Evolutionary conservation across 1,140 invertebrate species (phyloP).

Genomic region (Heliconius congener): DNA sequence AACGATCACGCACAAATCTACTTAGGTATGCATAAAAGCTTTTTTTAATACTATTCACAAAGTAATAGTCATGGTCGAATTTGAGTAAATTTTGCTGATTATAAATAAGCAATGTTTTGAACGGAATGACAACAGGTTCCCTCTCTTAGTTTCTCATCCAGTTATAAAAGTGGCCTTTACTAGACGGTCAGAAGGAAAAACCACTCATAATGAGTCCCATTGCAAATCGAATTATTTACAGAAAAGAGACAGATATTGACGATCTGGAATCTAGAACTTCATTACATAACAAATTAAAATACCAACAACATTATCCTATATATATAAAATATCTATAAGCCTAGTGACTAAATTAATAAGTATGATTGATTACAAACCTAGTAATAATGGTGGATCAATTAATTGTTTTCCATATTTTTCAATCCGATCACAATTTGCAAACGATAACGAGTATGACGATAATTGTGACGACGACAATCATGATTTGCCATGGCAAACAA

Average conservation of each 20-base stretch:
- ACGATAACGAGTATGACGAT: background rate
- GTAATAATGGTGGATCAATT: background rate
- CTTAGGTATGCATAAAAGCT: background rate
- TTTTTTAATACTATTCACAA: background rate
- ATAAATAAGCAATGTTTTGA: background rate
- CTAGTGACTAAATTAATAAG: background rate
- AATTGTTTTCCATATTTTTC: background rate
- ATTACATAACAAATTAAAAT: no score
- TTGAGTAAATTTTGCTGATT: background rate
- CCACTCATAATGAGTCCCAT: no score
- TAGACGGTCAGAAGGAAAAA: no score
- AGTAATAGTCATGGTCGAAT: background rate
- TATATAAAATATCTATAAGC: background rate
- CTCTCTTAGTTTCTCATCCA: no score
- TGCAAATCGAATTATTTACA: no score
- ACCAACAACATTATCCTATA: no score
- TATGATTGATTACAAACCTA: background rate
- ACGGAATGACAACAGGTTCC: no score
- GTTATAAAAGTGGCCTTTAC: no score
- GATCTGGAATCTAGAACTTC: no score
- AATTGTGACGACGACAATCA: background rate
- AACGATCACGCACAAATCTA: constrained; percentile 1
- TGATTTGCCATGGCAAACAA: background rate
- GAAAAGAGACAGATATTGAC: no score
- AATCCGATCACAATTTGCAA: background rate